phyloP scores from a whole-genome alignment of 2,797 vertebrate species.

The Echiichthys vipera region DNA sequence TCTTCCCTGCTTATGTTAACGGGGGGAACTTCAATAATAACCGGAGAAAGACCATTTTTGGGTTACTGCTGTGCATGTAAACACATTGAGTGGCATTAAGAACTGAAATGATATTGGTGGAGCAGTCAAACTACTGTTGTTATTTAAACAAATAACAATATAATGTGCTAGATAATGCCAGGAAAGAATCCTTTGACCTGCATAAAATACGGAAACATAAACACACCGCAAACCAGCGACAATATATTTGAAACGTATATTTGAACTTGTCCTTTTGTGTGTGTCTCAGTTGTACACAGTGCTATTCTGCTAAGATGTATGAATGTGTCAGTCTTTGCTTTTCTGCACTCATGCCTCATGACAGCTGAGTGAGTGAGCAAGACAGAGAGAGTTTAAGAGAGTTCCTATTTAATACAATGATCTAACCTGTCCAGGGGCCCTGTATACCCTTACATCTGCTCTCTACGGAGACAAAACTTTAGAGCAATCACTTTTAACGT shows the following conservation, averaged over 20 bases:
- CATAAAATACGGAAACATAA: background rate
- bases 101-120: background rate
- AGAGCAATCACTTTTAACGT: constrained; percentile 23
- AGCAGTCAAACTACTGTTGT: background rate
- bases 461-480: constrained; percentile 24
- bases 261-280: background rate
- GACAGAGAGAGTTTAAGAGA: constrained; percentile 22
- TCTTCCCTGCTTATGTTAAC: no score
- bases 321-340: constrained; percentile 26
- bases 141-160: background rate
- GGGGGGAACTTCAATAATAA: no score
- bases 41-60: no score
- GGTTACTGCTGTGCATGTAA: no score
- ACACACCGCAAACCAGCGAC: background rate
- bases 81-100: background rate
- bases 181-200: background rate
- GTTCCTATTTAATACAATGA: constrained; percentile 39
- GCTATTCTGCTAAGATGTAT: constrained; percentile 18
- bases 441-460: constrained; percentile 6
- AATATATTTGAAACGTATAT: background rate
- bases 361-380: constrained; percentile 17
- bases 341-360: background rate
- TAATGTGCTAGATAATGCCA: background rate
- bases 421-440: constrained; percentile 53
- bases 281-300: constrained; percentile 7